Evolutionary conservation across 2,888 invertebrate genomes (phyloP), one percentile per base, ranked within the genome.

Genomic region (Plebejus argus): DNA sequence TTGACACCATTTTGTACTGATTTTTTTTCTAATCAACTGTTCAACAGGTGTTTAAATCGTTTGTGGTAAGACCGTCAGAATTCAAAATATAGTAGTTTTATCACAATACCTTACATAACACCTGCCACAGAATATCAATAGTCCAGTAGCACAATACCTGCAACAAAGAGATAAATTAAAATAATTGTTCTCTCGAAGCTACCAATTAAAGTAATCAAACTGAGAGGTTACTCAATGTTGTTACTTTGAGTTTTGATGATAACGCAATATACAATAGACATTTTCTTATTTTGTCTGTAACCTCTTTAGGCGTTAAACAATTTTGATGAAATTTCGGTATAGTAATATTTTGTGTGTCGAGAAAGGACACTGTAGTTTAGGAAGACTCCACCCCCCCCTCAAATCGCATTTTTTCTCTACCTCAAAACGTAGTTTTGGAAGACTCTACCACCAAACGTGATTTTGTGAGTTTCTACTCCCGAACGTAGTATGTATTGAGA

Each of bases 111-210:
- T 66, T 66, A 33, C 66, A 2, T 66, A 28, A 66, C 28, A 66
- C 66, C 28, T 33, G 66, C 66, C 66, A 66, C 33, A 66, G 33
- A 28, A 66, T 66, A 66, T 6, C 66, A 66, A 18, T 28, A 66
- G 23, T 58, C 20, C 71, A 71, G 71, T 39, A 71, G 39, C n/a
- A 39, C 71, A 71, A 8, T 71, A 71, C 71, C 71, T 71, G 71
- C 39, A 71, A 71, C 35, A 71, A 71, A 71, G 39, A 71, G 39
- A 20, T 20, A 23, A 39, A 71, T 71, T 20, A 71, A 71, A 71
- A 71, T 39, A 71, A 71, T 39, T 71, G 39, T 71, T 71, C 39
- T 39, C 39, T 39, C 3, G 20, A 6, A 71, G 39, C 20, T 8
- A 8, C 39, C 39, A 39, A 71, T 39, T 71, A 39, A 39, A 39